Percentiles rank a stretch among this genome's conserved stretches.
phyloP scores from a whole-genome alignment of 2,113 vertebrate species.

The Tupaia tana region DNA sequence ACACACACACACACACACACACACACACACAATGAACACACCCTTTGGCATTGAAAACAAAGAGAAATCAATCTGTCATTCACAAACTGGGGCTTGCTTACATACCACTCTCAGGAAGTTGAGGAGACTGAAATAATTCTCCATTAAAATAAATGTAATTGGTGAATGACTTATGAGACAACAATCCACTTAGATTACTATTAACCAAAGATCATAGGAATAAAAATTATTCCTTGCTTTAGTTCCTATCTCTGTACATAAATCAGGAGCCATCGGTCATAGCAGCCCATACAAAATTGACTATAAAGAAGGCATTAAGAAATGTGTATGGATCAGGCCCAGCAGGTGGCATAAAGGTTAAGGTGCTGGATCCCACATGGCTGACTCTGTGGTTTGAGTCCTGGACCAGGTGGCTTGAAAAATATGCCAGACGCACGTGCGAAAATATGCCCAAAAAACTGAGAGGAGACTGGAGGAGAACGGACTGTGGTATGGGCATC shows the following conservation, averaged over 20 bases:
- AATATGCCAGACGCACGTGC: no score
- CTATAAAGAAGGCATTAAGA: background rate
- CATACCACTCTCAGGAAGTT: background rate
- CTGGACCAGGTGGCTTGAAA: no score
- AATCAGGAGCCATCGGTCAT: background rate
- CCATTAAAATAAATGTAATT: constrained; percentile 50
- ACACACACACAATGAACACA: no score
- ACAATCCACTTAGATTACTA: background rate
- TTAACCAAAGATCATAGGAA: background rate
- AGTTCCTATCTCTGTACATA: background rate
- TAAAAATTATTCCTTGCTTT: background rate
- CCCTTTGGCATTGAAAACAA: no score
- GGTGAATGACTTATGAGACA: background rate
- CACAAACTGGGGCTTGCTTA: background rate
- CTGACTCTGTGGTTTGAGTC: no score
- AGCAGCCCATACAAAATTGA: background rate
- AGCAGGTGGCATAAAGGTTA: no score
- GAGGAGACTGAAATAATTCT: background rate
- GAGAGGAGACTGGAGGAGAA: no score
- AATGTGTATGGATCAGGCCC: background rate
- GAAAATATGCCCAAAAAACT: no score
- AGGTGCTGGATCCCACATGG: no score
- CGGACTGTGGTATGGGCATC: no score
- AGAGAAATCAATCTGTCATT: background rate
- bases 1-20: no score